Evolutionary conservation across 2,888 invertebrate genomes (phyloP).

Genomic region (Leptopilina drosophilae): DNA sequence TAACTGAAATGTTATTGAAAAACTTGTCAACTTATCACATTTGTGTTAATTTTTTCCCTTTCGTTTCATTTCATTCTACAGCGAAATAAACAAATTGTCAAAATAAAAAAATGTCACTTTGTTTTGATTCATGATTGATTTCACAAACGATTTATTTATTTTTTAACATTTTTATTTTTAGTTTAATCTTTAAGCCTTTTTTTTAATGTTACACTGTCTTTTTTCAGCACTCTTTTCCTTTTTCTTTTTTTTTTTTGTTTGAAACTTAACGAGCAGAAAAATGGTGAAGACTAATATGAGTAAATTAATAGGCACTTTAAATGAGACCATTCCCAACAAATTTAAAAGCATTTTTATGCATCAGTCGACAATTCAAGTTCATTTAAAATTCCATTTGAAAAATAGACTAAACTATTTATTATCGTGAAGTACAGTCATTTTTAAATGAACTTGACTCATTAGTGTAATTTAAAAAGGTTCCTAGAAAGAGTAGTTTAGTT

Average conservation of each 20-base stretch:
- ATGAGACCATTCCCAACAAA: neutral
- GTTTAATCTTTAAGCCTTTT: neutral
- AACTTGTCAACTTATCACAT: no score
- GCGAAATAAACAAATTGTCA: no score
- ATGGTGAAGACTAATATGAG: neutral
- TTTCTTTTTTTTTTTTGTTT: neutral
- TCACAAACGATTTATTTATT: neutral
- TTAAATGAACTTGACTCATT: neutral
- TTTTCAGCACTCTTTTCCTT: no score
- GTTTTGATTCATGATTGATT: no score
- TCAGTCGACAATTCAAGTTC: neutral
- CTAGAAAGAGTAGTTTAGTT: no score
- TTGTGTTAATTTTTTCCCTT: no score
- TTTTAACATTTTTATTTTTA: no score
- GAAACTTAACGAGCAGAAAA: slow-evolving; percentile 2
- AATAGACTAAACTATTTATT: neutral
- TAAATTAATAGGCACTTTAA: slow-evolving; percentile 15
- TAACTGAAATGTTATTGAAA: no score
- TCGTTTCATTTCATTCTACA: no score
- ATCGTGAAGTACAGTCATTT: neutral
- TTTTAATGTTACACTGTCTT: neutral
- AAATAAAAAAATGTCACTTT: no score
- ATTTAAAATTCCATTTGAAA: neutral
- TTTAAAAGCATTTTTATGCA: neutral
- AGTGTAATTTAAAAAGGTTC: no score